Evolutionary conservation across 2,888 invertebrate genomes (phyloP).

Genomic region (Tromatobia lineatoria): DNA sequence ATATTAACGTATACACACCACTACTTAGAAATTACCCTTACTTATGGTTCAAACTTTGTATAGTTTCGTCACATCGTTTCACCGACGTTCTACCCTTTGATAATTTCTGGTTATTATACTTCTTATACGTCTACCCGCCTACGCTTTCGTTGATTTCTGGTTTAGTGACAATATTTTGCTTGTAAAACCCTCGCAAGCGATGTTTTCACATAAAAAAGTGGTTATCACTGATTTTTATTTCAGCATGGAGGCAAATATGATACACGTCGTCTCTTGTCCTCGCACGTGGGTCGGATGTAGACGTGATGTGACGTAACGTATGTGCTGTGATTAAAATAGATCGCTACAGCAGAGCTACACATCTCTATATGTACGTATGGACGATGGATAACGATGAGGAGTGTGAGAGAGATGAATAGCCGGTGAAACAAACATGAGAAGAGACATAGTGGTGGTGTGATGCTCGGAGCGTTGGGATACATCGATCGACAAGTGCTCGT

Average conservation of each 20-base stretch:
- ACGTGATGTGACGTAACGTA: slow-evolving; percentile 40
- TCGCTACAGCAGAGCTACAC: slow-evolving; percentile 24
- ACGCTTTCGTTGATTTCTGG: no score
- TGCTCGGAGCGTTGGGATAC: slow-evolving; percentile 43
- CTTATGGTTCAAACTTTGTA: no score
- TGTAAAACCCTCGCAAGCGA: no score
- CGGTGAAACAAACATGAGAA: slow-evolving; percentile 20
- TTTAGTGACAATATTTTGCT: no score
- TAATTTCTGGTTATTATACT: no score
- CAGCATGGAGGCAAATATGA: slow-evolving; percentile 19
- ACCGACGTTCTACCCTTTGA: no score
- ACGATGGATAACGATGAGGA: slow-evolving; percentile 16
- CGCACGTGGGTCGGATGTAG: slow-evolving; percentile 22
- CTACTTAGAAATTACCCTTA: no score
- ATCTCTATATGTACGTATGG: slow-evolving; percentile 1
- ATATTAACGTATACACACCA: no score
- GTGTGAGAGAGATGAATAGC: slow-evolving; percentile 13
- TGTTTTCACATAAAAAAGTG: not conserved
- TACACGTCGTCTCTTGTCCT: slow-evolving; percentile 12
- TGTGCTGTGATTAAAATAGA: slow-evolving; percentile 57
- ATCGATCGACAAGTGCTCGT: slow-evolving; percentile 62
- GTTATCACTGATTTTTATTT: slow-evolving; percentile 27
- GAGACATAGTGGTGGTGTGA: slow-evolving; percentile 13
- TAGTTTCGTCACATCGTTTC: no score
- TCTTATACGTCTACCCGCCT: no score